phyloP scores from a whole-genome alignment of 2,797 vertebrate species.

The Lutjanus campechanus region DNA sequence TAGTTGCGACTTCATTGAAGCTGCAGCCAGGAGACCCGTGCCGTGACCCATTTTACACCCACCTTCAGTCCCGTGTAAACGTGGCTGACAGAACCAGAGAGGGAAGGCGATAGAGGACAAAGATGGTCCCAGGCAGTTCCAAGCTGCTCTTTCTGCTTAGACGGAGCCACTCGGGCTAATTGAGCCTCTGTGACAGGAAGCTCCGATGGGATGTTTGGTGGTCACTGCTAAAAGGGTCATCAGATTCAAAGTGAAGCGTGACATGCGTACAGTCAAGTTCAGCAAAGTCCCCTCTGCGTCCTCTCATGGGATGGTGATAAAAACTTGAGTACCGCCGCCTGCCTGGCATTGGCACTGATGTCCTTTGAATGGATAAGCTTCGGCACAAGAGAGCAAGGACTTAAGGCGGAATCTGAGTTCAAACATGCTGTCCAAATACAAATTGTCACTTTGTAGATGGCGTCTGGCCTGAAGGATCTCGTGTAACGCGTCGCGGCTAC shows the following conservation, averaged over 20 bases:
- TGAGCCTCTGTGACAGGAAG: conserved; percentile 72
- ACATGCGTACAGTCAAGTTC: conserved; percentile 39
- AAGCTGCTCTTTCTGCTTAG: conserved; percentile 56
- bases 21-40: conserved; percentile 9
- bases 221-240: conserved; percentile 70
- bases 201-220: conserved; percentile 51
- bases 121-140: conserved; percentile 44
- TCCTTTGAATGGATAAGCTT: conserved; percentile 5
- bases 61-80: conserved; percentile 26
- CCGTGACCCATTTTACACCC: conserved; percentile 31
- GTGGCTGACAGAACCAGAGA: conserved; percentile 29
- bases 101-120: conserved; percentile 37
- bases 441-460: conserved; percentile 13
- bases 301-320: conserved; percentile 58
- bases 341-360: conserved; percentile 9
- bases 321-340: conserved; percentile 41
- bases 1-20: neutral
- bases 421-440: conserved; percentile 14
- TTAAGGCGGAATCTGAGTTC: neutral
- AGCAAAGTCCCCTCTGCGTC: conserved; percentile 31
- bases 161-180: conserved; percentile 64
- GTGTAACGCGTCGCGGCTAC: neutral
- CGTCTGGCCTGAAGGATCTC: conserved; percentile 16
- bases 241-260: conserved; percentile 69
- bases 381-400: conserved; percentile 2